A percentile compares a stretch with the other conserved stretches of the same genome.
Conservation (phyloP, 2,113 vertebrate genomes). For the Zootoca vivipara region DNA sequence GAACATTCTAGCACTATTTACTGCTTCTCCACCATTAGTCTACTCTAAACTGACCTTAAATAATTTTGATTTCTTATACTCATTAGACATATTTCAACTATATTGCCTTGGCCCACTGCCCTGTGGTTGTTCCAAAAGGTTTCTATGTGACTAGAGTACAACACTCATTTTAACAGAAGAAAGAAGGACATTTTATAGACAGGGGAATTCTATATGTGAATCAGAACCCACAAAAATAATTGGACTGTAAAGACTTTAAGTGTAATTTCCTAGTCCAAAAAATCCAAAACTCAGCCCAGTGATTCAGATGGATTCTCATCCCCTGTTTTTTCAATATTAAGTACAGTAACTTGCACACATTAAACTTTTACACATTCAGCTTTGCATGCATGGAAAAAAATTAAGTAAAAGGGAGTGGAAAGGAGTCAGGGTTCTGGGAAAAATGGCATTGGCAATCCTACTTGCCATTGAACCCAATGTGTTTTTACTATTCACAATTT, state of each 20-base stretch:
- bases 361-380: too few species aligned
- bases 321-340: background rate
- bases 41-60: background rate
- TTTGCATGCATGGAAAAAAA: too few species aligned
- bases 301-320: background rate
- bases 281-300: background rate
- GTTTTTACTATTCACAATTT: too few species aligned
- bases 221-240: background rate
- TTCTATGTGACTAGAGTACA: background rate
- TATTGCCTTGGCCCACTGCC: background rate
- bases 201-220: background rate
- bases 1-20: background rate
- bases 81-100: background rate
- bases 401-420: too few species aligned
- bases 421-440: too few species aligned
- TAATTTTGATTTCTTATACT: background rate
- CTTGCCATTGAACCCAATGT: too few species aligned
- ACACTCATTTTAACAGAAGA: background rate
- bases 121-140: background rate
- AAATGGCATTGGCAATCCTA: too few species aligned
- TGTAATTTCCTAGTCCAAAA: background rate
- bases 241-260: background rate
- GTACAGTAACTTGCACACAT: background rate
- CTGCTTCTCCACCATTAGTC: too few species aligned
- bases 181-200: background rate